Conservation (phyloP, 2,888 invertebrate species). For the Enchytraeus crypticus region DNA sequence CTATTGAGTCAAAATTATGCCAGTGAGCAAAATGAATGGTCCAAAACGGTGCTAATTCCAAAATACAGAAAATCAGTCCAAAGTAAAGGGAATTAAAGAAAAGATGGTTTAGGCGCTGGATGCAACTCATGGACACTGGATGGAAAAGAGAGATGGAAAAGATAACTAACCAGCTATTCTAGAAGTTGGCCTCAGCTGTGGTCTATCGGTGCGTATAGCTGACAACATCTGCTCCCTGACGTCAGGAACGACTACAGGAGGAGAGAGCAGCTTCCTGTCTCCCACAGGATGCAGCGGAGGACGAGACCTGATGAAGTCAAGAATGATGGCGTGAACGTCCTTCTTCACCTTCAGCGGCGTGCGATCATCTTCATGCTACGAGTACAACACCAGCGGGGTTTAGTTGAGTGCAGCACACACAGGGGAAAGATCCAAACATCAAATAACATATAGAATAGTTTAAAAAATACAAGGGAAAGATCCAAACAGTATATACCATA, state of each 20-base stretch:
- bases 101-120: no score
- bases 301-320: conserved; percentile 90
- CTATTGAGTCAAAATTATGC: no score
- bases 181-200: conserved; percentile 30
- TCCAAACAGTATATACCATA: no score
- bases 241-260: neutral
- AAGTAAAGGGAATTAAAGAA: no score
- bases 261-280: neutral
- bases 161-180: no score
- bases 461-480: neutral
- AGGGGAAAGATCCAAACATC: neutral
- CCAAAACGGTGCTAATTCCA: no score
- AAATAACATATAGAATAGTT: neutral
- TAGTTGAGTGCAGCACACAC: neutral
- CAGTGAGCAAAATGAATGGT: no score
- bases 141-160: no score
- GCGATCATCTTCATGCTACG: conserved; percentile 61
- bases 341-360: conserved; percentile 71
- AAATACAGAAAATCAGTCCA: no score
- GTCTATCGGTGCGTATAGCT: conserved; percentile 35
- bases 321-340: conserved; percentile 87
- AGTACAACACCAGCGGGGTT: no score
- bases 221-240: conserved; percentile 35
- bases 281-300: conserved; percentile 76
- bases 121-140: no score